Conservation (phyloP, 2,888 invertebrate species). For the Steinernema hermaphroditum region DNA sequence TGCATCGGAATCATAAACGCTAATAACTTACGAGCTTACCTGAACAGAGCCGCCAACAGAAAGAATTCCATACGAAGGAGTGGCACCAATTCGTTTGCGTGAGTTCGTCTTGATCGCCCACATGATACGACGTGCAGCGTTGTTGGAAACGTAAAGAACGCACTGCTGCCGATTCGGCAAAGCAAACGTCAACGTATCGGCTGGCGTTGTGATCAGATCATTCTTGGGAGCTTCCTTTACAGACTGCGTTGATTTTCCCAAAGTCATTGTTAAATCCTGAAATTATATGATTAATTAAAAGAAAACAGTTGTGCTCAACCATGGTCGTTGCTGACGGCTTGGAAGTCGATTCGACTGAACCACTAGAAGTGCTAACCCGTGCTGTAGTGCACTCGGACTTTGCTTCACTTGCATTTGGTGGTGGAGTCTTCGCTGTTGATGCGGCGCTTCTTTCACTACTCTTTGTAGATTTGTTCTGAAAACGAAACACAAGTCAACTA, state of each 20-base stretch:
- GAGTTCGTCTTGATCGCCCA: slow-evolving; percentile 19
- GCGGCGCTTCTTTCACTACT: too few relatives aligned
- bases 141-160: slow-evolving; percentile 7
- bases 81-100: not conserved
- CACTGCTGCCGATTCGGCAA: not conserved
- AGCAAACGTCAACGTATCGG: not conserved
- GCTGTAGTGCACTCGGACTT: not conserved
- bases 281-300: not conserved
- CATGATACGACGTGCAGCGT: not conserved
- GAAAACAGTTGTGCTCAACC: too few relatives aligned
- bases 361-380: not conserved
- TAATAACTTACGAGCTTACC: not conserved
- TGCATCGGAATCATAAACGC: not conserved
- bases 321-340: not conserved
- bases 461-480: too few relatives aligned
- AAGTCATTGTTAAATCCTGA: not conserved
- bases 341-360: not conserved
- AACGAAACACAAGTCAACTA: too few relatives aligned
- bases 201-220: not conserved
- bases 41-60: not conserved
- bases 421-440: too few relatives aligned
- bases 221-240: not conserved
- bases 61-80: not conserved
- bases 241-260: not conserved
- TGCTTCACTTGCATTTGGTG: too few relatives aligned